phyloP scores from a whole-genome alignment of 1,140 invertebrate genomes.

The Limonius californicus region DNA sequence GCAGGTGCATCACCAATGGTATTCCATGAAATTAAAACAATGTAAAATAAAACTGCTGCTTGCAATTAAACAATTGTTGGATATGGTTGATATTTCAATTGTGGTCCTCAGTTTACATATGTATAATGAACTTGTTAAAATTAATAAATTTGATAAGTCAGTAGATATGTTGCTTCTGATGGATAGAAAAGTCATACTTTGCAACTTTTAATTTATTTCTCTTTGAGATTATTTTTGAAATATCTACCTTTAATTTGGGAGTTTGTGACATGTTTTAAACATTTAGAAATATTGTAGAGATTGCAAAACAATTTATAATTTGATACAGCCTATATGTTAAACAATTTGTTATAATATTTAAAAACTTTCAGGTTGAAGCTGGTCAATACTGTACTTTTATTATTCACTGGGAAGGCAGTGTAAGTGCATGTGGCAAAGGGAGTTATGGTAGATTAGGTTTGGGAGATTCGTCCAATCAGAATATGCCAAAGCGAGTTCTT shows the following conservation, averaged over 20 bases:
- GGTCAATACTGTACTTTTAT: slow-evolving; percentile 67
- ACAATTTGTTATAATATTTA: neutral
- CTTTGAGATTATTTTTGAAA: neutral
- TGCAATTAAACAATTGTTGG: too few relatives aligned
- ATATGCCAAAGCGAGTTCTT: slow-evolving; percentile 78
- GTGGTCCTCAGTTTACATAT: too few relatives aligned
- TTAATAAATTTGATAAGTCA: too few relatives aligned
- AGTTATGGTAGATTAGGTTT: slow-evolving; percentile 89
- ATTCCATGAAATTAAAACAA: too few relatives aligned
- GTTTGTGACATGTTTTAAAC: neutral
- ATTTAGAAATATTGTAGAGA: neutral
- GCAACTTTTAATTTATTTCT: neutral
- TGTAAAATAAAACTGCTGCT: too few relatives aligned
- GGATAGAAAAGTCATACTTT: too few relatives aligned
- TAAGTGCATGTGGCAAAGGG: slow-evolving; percentile 95
- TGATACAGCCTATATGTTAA: too few relatives aligned
- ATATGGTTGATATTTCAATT: too few relatives aligned
- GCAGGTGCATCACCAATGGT: too few relatives aligned
- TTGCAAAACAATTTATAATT: neutral
- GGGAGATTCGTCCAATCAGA: slow-evolving; percentile 89
- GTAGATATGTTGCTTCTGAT: too few relatives aligned
- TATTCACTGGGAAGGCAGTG: slow-evolving; percentile 56
- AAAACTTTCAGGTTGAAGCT: slow-evolving; percentile 54
- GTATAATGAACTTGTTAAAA: too few relatives aligned
- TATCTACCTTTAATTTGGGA: neutral